Evolutionary conservation across 2,113 vertebrate genomes (phyloP), one percentile per base, ranked within the genome.

Genomic region (Capreolus pygargus): DNA sequence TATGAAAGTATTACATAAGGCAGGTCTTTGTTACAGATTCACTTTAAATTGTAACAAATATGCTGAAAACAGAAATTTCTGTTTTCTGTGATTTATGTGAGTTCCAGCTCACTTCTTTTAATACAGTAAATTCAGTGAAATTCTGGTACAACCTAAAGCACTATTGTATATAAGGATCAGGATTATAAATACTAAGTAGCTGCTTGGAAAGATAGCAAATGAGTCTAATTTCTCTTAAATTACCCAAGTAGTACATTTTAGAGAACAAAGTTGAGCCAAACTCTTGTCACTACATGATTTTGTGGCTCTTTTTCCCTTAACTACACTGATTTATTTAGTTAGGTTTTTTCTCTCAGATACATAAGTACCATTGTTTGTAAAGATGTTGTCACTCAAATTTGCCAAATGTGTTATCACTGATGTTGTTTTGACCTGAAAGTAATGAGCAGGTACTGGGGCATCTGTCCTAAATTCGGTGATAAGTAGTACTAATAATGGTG

Each of bases 181-280:
- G 43, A 78, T 21, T 84, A 50, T 76, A 82, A 82, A 67, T 85
- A 43, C 30, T 74, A 74, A 85, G 61, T 67, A 64, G 15, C 47
- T 85, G 28, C 16, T 61, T 96, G 58, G 82, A 86, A 93, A 88
- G 54, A 45, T 70, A 84, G 30, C 43, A 83, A 0, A 10, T 95
- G 36, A 92, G 52, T 55, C 39, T 89, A 10, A 61, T 89, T 95
- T 97, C 54, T 70, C 70, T 67, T 78, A 54, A 55, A 21, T 36
- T 97, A 15, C 91, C 74, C 15, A 95, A 61, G 47, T 64, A 85
- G 90, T 87, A 93, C 67, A 67, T 95, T 93, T 89, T 79, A 93
- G 61, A 84, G 85, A 88, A 70, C 36, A 86, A 54, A 84, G 70
- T 74, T 84, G 67, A 84, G 43, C 36, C 52, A 85, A 60, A 19